Evolutionary conservation across 1,140 invertebrate species (phyloP).

Genomic region (Ephestia elutella): DNA sequence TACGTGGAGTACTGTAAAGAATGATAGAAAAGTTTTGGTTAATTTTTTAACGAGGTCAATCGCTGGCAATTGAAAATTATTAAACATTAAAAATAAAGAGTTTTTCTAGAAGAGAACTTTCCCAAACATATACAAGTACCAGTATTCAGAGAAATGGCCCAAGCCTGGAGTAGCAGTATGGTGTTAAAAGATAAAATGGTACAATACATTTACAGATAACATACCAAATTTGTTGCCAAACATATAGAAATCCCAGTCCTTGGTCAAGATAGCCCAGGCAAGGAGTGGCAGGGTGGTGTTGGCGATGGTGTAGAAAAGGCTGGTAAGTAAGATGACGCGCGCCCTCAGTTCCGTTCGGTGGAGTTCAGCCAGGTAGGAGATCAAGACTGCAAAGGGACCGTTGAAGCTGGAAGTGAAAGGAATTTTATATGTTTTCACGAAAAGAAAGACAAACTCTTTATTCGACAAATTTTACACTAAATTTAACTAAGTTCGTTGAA

Average conservation of each 20-base stretch:
- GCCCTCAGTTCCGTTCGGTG: conserved; percentile 78
- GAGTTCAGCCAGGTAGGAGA: conserved; percentile 82
- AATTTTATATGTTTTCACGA: too few relatives aligned
- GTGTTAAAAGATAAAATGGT: too few relatives aligned
- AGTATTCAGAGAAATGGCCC: too few relatives aligned
- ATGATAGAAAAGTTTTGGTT: not conserved
- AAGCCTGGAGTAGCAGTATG: too few relatives aligned
- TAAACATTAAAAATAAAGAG: too few relatives aligned
- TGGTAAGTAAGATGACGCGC: conserved; percentile 77
- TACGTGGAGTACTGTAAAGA: conserved; percentile 75
- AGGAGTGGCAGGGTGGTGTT: conserved; percentile 74
- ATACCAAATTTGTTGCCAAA: conserved; percentile 56
- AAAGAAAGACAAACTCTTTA: too few relatives aligned
- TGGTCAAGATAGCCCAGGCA: conserved; percentile 74
- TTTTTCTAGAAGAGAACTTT: too few relatives aligned
- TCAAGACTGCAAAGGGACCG: conserved; percentile 82
- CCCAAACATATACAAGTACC: too few relatives aligned
- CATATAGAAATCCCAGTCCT: conserved; percentile 55
- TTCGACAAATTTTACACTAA: too few relatives aligned
- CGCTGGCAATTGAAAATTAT: too few relatives aligned
- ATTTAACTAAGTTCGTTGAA: too few relatives aligned
- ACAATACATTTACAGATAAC: conserved; percentile 3
- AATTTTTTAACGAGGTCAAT: too few relatives aligned
- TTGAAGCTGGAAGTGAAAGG: conserved; percentile 75
- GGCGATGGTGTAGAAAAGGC: conserved; percentile 77